Percentiles rank a stretch among this genome's conserved stretches.
These are phyloP conservation scores for Aethina tumida DNA, from an alignment of 1,140 invertebrate species.

Conservation along the genomic window DNA sequence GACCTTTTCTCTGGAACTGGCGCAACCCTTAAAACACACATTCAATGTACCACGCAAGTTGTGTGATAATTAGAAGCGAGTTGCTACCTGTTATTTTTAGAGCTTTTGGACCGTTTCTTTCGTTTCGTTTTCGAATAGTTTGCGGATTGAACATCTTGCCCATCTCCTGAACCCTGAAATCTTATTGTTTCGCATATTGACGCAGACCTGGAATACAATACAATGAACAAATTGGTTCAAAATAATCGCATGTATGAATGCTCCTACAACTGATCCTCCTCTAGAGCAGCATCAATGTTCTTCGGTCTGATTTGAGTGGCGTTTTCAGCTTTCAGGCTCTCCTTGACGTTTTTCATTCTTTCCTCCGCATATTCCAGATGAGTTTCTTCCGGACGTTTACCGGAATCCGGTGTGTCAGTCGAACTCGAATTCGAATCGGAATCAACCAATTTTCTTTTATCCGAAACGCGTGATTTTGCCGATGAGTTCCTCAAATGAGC, in stretches of 20 bases:
- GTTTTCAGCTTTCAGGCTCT: slow-evolving; percentile 16
- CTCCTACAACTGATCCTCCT: slow-evolving; percentile 17
- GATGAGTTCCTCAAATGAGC: slow-evolving; percentile 38
- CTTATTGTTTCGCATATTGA: slow-evolving; percentile 22
- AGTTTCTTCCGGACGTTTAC: too few species aligned
- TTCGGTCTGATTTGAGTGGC: slow-evolving; percentile 19
- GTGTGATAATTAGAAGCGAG: slow-evolving; percentile 1
- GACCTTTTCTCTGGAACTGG: slow-evolving; percentile 31
- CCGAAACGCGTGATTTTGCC: slow-evolving; percentile 29
- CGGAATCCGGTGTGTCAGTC: slow-evolving; percentile 12
- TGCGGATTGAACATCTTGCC: slow-evolving; percentile 18
- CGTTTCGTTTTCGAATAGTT: slow-evolving; percentile 20
- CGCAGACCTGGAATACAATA: slow-evolving; percentile 16
- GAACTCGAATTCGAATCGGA: slow-evolving; percentile 31
- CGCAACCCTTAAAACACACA: slow-evolving; percentile 34
- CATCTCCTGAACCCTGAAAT: slow-evolving; percentile 25
- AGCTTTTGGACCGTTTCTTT: slow-evolving; percentile 36
- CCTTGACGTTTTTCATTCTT: slow-evolving; percentile 27
- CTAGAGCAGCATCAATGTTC: slow-evolving; percentile 24
- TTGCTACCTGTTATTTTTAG: slow-evolving; percentile 36
- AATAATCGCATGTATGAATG: slow-evolving; percentile 3
- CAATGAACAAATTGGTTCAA: slow-evolving; percentile 1
- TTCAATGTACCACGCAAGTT: too few species aligned
- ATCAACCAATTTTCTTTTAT: slow-evolving; percentile 25
- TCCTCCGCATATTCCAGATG: slow-evolving; percentile 26